phyloP scores from a whole-genome alignment of 2,113 vertebrate genomes.

The Donacobius atricapilla region DNA sequence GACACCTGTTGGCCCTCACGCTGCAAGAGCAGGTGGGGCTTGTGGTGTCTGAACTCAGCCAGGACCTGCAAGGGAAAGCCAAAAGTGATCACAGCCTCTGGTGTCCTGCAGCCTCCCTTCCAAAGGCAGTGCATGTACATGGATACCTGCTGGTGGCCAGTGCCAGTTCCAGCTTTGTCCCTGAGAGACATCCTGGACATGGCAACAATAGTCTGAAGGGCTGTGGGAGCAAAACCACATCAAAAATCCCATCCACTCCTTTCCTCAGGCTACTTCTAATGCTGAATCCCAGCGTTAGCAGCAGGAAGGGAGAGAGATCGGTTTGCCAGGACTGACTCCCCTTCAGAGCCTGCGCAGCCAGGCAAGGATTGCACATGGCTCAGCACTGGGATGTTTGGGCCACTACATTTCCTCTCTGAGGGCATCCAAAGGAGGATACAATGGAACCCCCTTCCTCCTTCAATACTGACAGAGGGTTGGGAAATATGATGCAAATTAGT shows the following conservation, averaged over 20 bases:
- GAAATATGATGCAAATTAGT: background rate
- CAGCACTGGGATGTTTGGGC: background rate
- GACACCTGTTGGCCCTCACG: background rate
- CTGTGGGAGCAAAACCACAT: background rate
- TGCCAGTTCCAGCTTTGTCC: background rate
- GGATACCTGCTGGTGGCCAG: background rate
- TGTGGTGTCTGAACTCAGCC: background rate
- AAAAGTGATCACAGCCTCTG: background rate
- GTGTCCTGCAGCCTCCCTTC: background rate
- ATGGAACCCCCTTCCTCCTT: background rate
- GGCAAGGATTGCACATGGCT: background rate
- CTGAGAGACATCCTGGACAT: background rate
- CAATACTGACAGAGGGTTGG: background rate
- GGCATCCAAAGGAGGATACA: fast-evolving
- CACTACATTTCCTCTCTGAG: background rate
- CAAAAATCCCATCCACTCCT: background rate
- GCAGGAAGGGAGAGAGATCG: background rate
- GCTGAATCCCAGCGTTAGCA: background rate
- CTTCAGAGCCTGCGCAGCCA: background rate
- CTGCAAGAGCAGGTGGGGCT: background rate
- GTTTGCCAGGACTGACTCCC: background rate
- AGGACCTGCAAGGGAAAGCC: background rate
- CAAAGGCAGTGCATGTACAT: background rate
- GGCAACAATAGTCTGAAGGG: background rate
- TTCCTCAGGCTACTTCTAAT: background rate